phyloP scores from a whole-genome alignment of 1,140 invertebrate genomes.

The Thalassaphorura encarpata region DNA sequence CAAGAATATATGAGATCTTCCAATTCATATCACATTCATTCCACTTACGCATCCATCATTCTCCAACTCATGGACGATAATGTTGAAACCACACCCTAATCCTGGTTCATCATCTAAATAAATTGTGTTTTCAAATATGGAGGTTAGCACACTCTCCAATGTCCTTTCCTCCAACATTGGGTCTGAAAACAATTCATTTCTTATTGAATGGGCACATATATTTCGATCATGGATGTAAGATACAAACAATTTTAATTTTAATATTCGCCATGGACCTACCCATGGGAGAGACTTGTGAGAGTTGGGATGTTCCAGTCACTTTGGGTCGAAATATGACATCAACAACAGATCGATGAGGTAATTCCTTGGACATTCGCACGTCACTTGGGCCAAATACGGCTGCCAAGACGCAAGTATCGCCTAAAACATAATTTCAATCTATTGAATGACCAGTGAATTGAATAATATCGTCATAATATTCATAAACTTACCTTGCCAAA shows the following conservation, averaged over 20 bases:
- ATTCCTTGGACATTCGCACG: slow-evolving; percentile 26
- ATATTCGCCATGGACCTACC: background rate
- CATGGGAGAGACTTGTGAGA: background rate
- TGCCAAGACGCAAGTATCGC: slow-evolving; percentile 21
- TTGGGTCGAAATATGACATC: slow-evolving; percentile 29
- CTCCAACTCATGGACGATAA: slow-evolving; percentile 29
- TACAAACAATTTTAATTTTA: background rate
- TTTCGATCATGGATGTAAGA: background rate
- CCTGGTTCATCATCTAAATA: slow-evolving; percentile 19
- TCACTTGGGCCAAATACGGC: slow-evolving; percentile 27
- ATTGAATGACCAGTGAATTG: too few species aligned
- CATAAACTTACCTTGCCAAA: slow-evolving; percentile 22
- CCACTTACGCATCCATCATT: slow-evolving; percentile 29
- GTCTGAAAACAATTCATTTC: slow-evolving; percentile 7
- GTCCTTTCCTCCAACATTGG: slow-evolving; percentile 16
- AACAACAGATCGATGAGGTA: slow-evolving; percentile 25
- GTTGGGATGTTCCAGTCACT: slow-evolving; percentile 20
- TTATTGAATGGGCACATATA: background rate
- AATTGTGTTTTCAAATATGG: slow-evolving; percentile 25
- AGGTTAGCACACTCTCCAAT: slow-evolving; percentile 17
- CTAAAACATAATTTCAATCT: slow-evolving; percentile 5
- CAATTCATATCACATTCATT: slow-evolving; percentile 2
- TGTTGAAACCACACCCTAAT: slow-evolving; percentile 21
- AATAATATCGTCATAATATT: background rate
- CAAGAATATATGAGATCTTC: background rate